Evolutionary conservation across 2,888 invertebrate genomes (phyloP), one percentile per base, ranked within the genome.

Genomic region (Eueremaeus valkanovi): DNA sequence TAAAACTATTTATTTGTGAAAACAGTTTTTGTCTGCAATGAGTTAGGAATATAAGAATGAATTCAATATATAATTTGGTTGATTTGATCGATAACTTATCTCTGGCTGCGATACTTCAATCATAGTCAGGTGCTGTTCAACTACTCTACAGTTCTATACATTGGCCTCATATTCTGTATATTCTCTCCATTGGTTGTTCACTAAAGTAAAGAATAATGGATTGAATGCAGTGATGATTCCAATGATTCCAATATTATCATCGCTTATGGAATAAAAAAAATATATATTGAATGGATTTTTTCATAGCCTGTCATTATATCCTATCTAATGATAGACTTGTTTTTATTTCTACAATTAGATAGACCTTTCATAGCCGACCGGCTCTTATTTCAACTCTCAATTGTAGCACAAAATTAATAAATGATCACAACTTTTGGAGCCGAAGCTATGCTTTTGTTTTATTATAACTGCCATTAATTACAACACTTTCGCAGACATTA

Each of bases 331-430:
- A 55, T 55, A 45, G 45, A 45, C 45, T 45, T 18, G 55, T 55
- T 55, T 55, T 27, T 55, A 61, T 61, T 61, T 61, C 13, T 13
- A 24, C 61, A 61, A 61, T 61, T 61, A 31, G 29, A 29, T 61
- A 2, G 31, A 61, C 61, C 13, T 16, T 61, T 61, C 61, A 61
- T 21, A 27, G 31, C 27, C n/a, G 27, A 27, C 6, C 61, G 18
- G 21, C 29, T 31, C 16, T 29, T 61, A 61, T 51, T 51, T 51
- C 51, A 51, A 18, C 51, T 51, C 51, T 51, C 8, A n/a, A n/a
- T 51, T 8, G n/a, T 51, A 6, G 45, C 11, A 18, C 18, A 18
- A 18, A 18, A 45, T 51, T 51, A 51, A 51, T 51, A 51, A 51
- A 21, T 51, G 51, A n/a, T 51, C n/a, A n/a, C n/a, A 36, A 36